Conservation (phyloP, 2,888 invertebrate species). For the Idaea dimidiata region DNA sequence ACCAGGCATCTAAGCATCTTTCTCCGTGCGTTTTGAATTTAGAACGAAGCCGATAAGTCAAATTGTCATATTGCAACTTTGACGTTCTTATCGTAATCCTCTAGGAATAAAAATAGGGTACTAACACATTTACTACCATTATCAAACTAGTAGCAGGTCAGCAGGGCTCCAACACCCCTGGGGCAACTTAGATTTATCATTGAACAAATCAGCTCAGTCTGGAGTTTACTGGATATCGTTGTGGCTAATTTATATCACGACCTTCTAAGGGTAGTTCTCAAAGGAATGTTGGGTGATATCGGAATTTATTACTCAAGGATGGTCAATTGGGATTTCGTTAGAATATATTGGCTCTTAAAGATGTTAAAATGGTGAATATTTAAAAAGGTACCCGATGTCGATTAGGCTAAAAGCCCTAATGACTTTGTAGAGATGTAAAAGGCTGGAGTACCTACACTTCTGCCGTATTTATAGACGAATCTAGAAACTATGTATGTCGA, state of each 20-base stretch:
- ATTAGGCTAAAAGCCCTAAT: not conserved
- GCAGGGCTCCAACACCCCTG: not conserved
- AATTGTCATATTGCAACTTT: too few species aligned
- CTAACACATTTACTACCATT: not conserved
- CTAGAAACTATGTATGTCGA: too few species aligned
- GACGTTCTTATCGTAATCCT: too few species aligned
- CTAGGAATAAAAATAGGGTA: not conserved
- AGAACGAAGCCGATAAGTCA: too few species aligned
- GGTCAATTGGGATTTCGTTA: not conserved
- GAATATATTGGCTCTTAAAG: not conserved
- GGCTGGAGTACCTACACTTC: too few species aligned
- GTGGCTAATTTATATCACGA: not conserved
- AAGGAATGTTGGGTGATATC: not conserved
- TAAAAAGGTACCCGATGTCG: not conserved
- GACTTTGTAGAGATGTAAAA: not conserved
- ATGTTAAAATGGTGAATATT: not conserved
- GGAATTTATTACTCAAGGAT: not conserved
- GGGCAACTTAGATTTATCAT: not conserved
- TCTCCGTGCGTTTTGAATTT: too few species aligned
- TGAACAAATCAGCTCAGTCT: not conserved
- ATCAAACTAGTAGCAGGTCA: not conserved
- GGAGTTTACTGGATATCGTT: not conserved
- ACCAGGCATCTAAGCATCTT: too few species aligned
- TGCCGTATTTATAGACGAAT: too few species aligned
- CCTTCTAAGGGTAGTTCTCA: not conserved